These are phyloP conservation scores for Hypocryptadius cinnamomeus DNA, from an alignment of 2,113 vertebrate genomes.

Conservation along the genomic window DNA sequence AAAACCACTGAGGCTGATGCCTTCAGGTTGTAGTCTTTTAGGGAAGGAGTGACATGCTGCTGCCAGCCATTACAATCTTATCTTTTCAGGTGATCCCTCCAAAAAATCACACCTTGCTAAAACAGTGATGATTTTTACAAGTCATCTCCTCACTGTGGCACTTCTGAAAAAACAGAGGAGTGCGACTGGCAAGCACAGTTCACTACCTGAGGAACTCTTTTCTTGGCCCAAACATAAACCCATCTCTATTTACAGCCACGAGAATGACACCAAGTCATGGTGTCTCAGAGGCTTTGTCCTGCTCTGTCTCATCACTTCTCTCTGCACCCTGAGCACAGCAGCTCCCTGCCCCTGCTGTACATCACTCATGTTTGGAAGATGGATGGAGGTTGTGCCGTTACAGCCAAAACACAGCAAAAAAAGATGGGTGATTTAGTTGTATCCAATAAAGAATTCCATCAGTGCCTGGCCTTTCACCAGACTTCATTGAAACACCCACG, in stretches of 20 bases:
- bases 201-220: neutral
- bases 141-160: neutral
- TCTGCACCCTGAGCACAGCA: neutral
- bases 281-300: neutral
- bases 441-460: neutral
- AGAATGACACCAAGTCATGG: accelerated
- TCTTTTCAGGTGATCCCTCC: neutral
- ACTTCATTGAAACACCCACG: accelerated
- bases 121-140: neutral
- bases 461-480: neutral
- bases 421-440: neutral
- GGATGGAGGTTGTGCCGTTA: neutral
- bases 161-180: neutral
- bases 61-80: neutral
- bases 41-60: neutral
- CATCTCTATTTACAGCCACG: neutral
- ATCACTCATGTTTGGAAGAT: neutral
- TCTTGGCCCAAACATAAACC: neutral
- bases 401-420: neutral
- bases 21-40: accelerated
- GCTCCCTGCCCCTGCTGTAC: neutral
- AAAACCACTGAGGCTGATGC: too few species aligned
- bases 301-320: neutral
- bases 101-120: neutral
- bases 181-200: accelerated